Evolutionary conservation across 2,113 vertebrate species (phyloP), one percentile per base, ranked within the genome.

Genomic region (Sitta europaea): DNA sequence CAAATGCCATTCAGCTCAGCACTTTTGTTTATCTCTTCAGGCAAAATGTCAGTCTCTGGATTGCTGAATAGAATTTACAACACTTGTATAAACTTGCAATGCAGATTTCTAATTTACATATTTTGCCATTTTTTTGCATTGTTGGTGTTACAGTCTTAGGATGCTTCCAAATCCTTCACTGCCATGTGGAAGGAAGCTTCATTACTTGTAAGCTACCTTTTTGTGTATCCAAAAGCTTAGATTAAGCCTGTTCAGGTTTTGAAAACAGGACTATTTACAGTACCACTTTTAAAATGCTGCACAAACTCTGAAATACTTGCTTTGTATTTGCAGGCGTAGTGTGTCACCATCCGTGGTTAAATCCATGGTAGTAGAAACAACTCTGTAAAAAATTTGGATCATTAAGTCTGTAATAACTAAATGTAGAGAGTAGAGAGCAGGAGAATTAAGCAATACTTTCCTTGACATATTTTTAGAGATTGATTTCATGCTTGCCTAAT

Each of bases 21-120:
- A 4, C 72, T 90, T 90, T 88, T 76, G 35, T 90, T 87, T 93
- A 48, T 94, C 73, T 83, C 13, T 88, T 80, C 88, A 95, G 48
- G 62, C 78, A 90, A 95, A 90, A 88, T 88, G 86, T 88, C 79
- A 86, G 38, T 68, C 50, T 93, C 54, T 95, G 63, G 27, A 65
- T 25, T 89, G 77, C 84, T 95, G 82, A 96, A 55, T n/a, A 57
- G 71, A 87, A 86, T 90, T 83, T 81, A 47, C 19, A 75, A 38
- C n/a, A 66, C 48, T 55, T 77, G 17, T 40, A 74, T 58, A 83
- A 88, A 87, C 55, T 73, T 90, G 61, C 28, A 74, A 4, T 75
- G 68, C 82, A 68, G 66, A 84, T 85, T 83, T 93, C 85, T 81
- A 70, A 83, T 81, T 68, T 88, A 45, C 28, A 47, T 93, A 36